Evolutionary conservation across 2,113 vertebrate species (phyloP).

Genomic region (Tragulus kanchil): DNA sequence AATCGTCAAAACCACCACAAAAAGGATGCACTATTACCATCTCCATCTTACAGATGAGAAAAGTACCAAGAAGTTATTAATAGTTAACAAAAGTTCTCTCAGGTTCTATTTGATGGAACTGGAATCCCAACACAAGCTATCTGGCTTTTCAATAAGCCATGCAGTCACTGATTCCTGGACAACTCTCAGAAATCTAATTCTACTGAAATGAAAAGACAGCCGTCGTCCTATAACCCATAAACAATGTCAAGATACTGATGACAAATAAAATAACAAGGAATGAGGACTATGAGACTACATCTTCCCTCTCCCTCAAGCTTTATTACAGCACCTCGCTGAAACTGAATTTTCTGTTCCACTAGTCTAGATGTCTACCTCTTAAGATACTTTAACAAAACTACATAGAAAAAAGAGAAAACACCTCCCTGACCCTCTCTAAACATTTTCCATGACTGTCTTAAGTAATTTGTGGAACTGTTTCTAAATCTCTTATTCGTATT

Average conservation of each 20-base stretch:
- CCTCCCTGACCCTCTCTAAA: neutral
- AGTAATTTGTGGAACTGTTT: neutral
- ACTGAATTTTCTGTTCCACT: neutral
- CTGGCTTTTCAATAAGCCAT: neutral
- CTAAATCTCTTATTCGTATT: neutral
- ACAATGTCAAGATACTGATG: neutral
- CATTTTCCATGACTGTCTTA: neutral
- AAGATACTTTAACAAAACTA: neutral
- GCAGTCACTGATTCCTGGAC: neutral
- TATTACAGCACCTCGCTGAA: no score
- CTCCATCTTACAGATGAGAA: neutral
- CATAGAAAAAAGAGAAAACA: neutral
- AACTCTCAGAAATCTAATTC: neutral
- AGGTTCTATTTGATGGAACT: neutral
- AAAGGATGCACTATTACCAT: neutral
- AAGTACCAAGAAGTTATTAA: neutral
- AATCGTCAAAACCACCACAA: neutral
- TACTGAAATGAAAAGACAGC: neutral
- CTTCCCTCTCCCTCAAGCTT: neutral
- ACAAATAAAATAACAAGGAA: neutral
- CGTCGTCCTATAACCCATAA: neutral
- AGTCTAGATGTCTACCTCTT: neutral
- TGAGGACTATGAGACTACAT: rapidly evolving
- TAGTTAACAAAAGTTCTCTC: no score
- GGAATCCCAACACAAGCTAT: neutral